Percentiles rank a stretch among this genome's conserved stretches.
phyloP scores from a whole-genome alignment of 2,113 vertebrate species.

The Coptodon bakossiorum region DNA sequence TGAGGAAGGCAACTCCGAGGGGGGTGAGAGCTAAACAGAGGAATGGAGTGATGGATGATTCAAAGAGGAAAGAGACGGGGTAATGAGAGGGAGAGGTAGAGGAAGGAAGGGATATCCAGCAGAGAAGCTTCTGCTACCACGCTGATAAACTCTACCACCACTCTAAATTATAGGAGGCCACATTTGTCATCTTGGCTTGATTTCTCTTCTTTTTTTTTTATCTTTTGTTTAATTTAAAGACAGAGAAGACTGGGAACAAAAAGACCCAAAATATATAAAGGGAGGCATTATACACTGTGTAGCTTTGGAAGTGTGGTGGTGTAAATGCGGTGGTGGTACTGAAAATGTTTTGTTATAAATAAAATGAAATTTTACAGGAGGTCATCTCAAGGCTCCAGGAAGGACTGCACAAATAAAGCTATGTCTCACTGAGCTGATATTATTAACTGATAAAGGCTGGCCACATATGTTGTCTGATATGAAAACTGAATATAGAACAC shows the following conservation, averaged over 20 bases:
- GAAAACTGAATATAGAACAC: background rate
- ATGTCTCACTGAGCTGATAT: background rate
- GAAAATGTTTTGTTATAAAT: background rate
- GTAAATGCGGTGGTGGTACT: fast-evolving
- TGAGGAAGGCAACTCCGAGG: background rate
- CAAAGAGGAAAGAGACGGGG: background rate
- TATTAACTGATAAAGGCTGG: background rate
- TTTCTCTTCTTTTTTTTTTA: background rate
- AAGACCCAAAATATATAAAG: background rate
- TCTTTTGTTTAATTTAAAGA: background rate
- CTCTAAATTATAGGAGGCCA: background rate
- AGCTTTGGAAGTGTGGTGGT: fast-evolving
- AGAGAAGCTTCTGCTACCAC: background rate
- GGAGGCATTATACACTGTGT: background rate
- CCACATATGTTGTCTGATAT: background rate
- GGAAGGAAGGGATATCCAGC: background rate
- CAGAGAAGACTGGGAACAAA: background rate
- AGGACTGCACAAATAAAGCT: background rate
- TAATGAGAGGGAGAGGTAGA: background rate
- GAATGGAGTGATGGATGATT: background rate
- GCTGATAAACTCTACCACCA: background rate
- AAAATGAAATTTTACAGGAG: background rate
- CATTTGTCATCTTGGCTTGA: background rate
- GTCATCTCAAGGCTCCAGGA: background rate
- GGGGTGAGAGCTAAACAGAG: background rate